These are phyloP conservation scores for Hydrotaea diabolus DNA, from an alignment of 2,888 invertebrate species.

Conservation along the genomic window DNA sequence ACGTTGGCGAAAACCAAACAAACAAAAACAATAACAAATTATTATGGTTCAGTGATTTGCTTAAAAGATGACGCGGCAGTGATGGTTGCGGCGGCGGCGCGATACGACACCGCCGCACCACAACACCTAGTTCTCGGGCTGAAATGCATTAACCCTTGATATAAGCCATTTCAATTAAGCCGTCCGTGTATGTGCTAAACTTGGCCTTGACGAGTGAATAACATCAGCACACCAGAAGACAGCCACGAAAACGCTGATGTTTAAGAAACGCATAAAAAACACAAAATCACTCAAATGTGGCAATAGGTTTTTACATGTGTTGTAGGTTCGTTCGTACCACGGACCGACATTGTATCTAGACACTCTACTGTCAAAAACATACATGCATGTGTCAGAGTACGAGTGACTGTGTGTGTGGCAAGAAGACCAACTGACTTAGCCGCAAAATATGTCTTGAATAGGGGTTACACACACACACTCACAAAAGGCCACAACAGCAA, in stretches of 20 bases:
- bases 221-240: not conserved
- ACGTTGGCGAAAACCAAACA: conserved; percentile 25
- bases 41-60: conserved; percentile 59
- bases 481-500: not conserved
- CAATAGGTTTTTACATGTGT: conserved; percentile 35
- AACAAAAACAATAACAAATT: conserved; percentile 24
- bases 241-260: conserved; percentile 5
- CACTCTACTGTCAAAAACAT: not conserved
- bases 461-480: not conserved
- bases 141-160: conserved; percentile 53
- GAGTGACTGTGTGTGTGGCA: not conserved
- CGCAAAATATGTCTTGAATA: conserved; percentile 2
- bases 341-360: not conserved
- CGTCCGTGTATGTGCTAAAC: conserved; percentile 40
- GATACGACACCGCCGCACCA: not conserved
- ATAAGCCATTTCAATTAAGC: conserved; percentile 39
- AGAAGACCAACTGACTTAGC: not conserved
- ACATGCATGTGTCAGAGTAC: not conserved
- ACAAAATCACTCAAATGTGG: conserved; percentile 63
- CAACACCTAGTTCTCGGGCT: not conserved
- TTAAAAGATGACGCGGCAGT: conserved; percentile 15
- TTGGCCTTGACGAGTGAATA: conserved; percentile 59
- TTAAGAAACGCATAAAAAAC: conserved; percentile 35
- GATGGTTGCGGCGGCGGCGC: too few relatives aligned
- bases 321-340: not conserved